A percentile compares a stretch with the other conserved stretches of the same genome.
Evolutionary conservation across 2,797 vertebrate species (phyloP).

Genomic region (Cercopithecus neglectus): DNA sequence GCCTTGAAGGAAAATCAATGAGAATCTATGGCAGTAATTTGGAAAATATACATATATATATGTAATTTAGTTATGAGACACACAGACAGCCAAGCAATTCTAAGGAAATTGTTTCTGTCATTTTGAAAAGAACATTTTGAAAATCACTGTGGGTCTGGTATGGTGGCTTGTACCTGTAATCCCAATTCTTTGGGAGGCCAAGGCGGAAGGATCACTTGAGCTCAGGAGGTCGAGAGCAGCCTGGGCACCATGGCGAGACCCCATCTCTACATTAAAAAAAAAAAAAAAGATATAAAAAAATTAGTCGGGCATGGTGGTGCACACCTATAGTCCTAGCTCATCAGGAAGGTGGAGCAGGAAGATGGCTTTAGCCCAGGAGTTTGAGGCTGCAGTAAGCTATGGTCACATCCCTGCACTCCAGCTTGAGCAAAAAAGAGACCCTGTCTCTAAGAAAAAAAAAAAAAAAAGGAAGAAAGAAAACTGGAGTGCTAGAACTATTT

Average conservation of each 20-base stretch:
- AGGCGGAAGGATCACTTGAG: not conserved
- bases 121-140: slow-evolving; percentile 56
- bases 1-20: slow-evolving; percentile 14
- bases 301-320: not conserved
- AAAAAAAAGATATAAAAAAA: not conserved
- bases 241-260: not conserved
- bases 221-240: not conserved
- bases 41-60: not conserved
- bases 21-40: slow-evolving; percentile 11
- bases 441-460: not conserved
- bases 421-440: not conserved
- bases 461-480: not conserved
- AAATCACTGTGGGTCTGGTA: not conserved
- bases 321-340: not conserved
- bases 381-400: not conserved
- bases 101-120: slow-evolving; percentile 9
- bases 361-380: not conserved
- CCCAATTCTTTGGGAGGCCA: not conserved
- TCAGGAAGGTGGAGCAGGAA: not conserved
- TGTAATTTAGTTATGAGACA: not conserved
- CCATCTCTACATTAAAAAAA: not conserved
- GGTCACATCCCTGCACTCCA: not conserved
- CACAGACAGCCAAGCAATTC: not conserved
- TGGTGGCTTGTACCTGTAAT: not conserved
- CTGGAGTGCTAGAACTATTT: slow-evolving; percentile 22